Conservation (phyloP, 2,797 vertebrate genomes). For the Lates japonicus region DNA sequence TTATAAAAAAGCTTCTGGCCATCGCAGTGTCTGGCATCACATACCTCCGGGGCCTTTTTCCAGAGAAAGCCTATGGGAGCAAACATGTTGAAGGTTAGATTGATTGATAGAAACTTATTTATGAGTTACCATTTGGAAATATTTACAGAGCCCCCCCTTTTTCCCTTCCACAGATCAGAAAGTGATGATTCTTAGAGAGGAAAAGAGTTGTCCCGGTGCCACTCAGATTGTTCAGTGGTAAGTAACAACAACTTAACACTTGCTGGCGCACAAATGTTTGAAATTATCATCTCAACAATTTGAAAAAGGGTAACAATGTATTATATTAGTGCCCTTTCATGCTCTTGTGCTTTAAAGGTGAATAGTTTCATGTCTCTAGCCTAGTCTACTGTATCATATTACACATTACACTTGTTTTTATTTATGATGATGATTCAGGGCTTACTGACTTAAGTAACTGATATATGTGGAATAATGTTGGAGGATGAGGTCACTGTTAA, state of each 20-base stretch:
- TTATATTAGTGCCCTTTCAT: too few relatives aligned
- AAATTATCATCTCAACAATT: neutral
- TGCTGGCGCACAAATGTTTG: too few relatives aligned
- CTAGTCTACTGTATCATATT: neutral
- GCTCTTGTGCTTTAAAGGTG: neutral
- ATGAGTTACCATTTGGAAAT: neutral
- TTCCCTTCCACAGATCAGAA: slow-evolving; percentile 87
- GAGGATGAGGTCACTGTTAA: neutral
- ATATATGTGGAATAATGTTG: neutral
- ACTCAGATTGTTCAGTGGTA: slow-evolving; percentile 94
- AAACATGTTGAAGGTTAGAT: slow-evolving; percentile 91
- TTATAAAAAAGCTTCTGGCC: slow-evolving; percentile 93
- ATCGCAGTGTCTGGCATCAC: slow-evolving; percentile 93
- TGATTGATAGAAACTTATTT: neutral
- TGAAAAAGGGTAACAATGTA: neutral
- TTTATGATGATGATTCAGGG: slow-evolving; percentile 15
- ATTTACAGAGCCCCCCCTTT: slow-evolving; percentile 35
- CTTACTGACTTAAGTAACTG: neutral
- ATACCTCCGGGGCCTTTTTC: slow-evolving; percentile 94
- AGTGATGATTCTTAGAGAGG: slow-evolving; percentile 94
- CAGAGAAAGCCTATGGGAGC: slow-evolving; percentile 91
- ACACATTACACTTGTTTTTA: neutral
- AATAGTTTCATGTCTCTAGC: neutral
- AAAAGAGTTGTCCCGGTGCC: slow-evolving; percentile 91
- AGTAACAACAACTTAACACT: slow-evolving; percentile 35